Evolutionary conservation across 2,888 invertebrate genomes (phyloP).

Genomic region (Sturmia bella): DNA sequence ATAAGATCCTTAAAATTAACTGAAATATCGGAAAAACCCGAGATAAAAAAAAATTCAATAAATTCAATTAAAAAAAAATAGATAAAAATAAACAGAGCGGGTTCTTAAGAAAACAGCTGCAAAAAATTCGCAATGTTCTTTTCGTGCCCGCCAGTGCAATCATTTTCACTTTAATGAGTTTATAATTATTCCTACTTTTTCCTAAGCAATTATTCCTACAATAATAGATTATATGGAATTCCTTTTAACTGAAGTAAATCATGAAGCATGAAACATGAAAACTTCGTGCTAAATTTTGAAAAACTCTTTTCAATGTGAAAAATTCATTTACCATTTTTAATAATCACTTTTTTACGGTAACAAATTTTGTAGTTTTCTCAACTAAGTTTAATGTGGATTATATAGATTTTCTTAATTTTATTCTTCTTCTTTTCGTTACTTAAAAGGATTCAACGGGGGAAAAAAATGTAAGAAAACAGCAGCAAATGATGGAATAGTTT

Average conservation of each 20-base stretch:
- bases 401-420: conserved; percentile 50
- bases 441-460: conserved; percentile 23
- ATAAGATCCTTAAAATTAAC: no score
- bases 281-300: conserved; percentile 60
- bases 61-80: no score
- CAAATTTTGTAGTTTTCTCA: conserved; percentile 28
- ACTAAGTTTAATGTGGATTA: conserved; percentile 47
- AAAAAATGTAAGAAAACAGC: conserved; percentile 17
- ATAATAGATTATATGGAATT: conserved; percentile 45
- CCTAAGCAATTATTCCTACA: conserved; percentile 20
- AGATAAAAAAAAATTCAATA: no score
- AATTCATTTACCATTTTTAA: conserved; percentile 61
- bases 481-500: conserved; percentile 52
- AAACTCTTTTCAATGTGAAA: conserved; percentile 12
- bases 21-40: no score
- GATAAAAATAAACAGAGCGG: no score
- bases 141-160: no score
- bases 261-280: conserved; percentile 18
- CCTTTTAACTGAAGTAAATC: conserved; percentile 21
- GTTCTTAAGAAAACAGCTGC: no score
- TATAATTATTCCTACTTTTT: conserved; percentile 42
- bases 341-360: conserved; percentile 44
- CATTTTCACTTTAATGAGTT: conserved; percentile 24
- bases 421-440: neutral
- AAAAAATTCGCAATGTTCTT: no score